These are phyloP conservation scores for Aviceda subcristata DNA, from an alignment of 2,113 vertebrate species.

Conservation along the genomic window DNA sequence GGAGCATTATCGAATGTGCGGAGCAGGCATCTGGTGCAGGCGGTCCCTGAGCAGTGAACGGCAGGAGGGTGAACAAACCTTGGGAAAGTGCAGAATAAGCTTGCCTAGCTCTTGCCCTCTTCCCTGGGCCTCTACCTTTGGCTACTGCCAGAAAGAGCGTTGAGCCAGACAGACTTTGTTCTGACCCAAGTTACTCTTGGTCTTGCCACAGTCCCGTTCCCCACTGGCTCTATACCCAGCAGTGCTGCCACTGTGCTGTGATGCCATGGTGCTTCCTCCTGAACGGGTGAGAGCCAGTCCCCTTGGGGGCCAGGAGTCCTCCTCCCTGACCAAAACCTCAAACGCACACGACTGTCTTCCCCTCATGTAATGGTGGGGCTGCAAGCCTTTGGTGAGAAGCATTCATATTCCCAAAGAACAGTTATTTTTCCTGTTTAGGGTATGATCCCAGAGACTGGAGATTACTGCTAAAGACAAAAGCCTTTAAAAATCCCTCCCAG, in stretches of 20 bases:
- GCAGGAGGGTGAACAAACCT: neutral
- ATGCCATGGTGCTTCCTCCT: neutral
- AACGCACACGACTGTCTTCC: rapidly evolving
- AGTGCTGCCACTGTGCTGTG: neutral
- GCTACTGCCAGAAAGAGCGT: no score
- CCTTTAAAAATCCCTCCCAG: neutral
- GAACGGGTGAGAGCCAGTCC: rapidly evolving
- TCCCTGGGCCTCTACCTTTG: neutral
- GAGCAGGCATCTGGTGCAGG: neutral
- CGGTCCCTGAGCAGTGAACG: rapidly evolving
- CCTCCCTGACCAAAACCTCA: neutral
- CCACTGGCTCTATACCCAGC: neutral
- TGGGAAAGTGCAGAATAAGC: neutral
- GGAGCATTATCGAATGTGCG: rapidly evolving
- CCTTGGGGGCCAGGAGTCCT: rapidly evolving
- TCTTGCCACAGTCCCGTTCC: neutral
- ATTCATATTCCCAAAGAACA: neutral
- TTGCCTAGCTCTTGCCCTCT: neutral
- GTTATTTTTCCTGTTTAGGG: neutral
- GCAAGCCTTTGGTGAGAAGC: neutral
- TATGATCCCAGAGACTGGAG: neutral
- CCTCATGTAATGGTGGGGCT: neutral
- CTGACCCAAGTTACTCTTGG: neutral
- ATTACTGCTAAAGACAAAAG: neutral
- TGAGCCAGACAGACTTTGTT: neutral